A percentile compares a stretch with the other conserved stretches of the same genome.
These are phyloP conservation scores for Globodera ellingtonae DNA, from an alignment of 1,140 invertebrate genomes.

Conservation along the genomic window DNA sequence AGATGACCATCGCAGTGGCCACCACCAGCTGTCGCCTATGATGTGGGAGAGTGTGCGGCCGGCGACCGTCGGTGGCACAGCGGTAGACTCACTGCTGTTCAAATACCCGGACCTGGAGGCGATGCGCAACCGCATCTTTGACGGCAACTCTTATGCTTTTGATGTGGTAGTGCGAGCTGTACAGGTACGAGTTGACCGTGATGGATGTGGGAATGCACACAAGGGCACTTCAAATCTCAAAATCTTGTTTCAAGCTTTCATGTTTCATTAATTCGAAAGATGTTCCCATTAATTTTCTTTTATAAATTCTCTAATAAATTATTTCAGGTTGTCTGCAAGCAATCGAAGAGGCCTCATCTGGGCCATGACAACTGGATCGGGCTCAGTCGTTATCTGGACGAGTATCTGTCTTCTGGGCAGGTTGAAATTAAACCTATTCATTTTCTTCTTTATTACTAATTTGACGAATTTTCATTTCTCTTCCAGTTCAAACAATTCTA, in stretches of 20 bases:
- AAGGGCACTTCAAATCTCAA: no score
- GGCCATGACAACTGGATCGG: slow-evolving; percentile 38
- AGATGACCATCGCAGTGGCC: no score
- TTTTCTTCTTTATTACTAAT: no score
- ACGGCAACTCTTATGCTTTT: slow-evolving; percentile 43
- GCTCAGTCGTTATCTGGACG: slow-evolving; percentile 28
- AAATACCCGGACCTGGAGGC: slow-evolving; percentile 31
- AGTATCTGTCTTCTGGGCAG: slow-evolving; percentile 32
- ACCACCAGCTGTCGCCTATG: background rate
- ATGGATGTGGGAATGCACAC: background rate
- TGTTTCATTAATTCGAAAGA: background rate
- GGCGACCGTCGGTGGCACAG: slow-evolving; percentile 10
- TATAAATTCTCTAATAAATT: background rate
- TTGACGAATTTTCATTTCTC: no score
- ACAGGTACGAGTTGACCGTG: slow-evolving; percentile 18
- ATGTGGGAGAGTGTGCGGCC: slow-evolving; percentile 20
- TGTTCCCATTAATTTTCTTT: background rate
- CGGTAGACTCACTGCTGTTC: slow-evolving; percentile 21
- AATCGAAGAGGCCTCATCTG: background rate
- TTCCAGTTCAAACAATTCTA: slow-evolving; percentile 39
- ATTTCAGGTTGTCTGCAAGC: slow-evolving; percentile 37
- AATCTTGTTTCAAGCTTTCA: no score
- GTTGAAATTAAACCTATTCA: slow-evolving; percentile 1
- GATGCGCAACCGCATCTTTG: slow-evolving; percentile 39
- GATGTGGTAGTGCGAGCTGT: slow-evolving; percentile 37